phyloP scores from a whole-genome alignment of 2,888 invertebrate genomes.

The Gymnosoma rotundatum region DNA sequence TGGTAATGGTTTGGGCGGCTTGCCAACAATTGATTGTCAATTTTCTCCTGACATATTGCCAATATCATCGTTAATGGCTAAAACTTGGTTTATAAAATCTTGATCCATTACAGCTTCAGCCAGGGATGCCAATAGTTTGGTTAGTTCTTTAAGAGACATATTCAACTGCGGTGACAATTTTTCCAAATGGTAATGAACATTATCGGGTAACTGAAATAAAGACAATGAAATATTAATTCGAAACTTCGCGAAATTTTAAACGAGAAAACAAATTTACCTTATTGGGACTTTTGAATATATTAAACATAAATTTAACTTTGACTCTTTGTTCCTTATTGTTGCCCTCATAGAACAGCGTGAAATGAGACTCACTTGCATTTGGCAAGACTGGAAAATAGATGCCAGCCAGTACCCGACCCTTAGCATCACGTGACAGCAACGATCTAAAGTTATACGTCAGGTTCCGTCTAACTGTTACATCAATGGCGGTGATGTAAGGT shows the following conservation, averaged over 20 bases:
- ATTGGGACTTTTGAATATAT: conserved; percentile 84
- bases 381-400: conserved; percentile 92
- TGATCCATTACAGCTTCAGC: conserved; percentile 87
- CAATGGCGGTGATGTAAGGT: conserved; percentile 90
- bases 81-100: conserved; percentile 88
- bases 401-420: conserved; percentile 92
- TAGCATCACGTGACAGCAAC: conserved; percentile 90
- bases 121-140: conserved; percentile 85
- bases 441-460: conserved; percentile 91
- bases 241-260: background rate
- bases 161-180: conserved; percentile 89
- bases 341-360: conserved; percentile 90
- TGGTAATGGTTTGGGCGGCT: conserved; percentile 42
- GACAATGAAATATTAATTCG: background rate
- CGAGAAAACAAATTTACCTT: conserved; percentile 82
- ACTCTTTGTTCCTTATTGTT: conserved; percentile 85
- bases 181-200: conserved; percentile 85
- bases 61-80: conserved; percentile 91
- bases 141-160: conserved; percentile 86
- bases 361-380: conserved; percentile 84
- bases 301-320: conserved; percentile 90
- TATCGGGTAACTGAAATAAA: conserved; percentile 84
- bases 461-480: conserved; percentile 94
- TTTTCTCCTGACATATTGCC: conserved; percentile 89
- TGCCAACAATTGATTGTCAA: conserved; percentile 82